Evolutionary conservation across 2,797 vertebrate species (phyloP).

Genomic region (Sandelia bainsii): DNA sequence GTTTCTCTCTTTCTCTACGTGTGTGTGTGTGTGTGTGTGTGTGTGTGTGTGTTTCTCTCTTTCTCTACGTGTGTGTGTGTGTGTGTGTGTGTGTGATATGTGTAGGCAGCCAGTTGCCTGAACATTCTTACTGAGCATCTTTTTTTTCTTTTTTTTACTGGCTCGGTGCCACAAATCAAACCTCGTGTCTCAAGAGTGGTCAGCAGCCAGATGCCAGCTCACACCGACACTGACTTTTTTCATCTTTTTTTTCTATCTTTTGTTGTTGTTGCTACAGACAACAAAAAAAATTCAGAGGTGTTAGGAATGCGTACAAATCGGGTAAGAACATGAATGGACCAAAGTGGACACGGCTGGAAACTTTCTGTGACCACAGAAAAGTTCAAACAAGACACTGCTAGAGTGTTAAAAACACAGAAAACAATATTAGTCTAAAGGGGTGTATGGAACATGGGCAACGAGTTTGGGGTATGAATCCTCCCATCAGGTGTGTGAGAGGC

Average conservation of each 20-base stretch:
- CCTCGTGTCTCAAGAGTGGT: slow-evolving; percentile 30
- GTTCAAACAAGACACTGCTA: no score
- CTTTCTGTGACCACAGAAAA: not conserved
- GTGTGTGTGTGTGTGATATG: slow-evolving; percentile 28
- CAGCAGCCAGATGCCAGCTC: slow-evolving; percentile 31
- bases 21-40: slow-evolving; percentile 32
- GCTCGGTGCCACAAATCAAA: slow-evolving; percentile 47
- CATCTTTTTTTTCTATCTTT: not conserved
- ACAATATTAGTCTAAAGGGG: no score
- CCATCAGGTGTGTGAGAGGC: slow-evolving; percentile 1
- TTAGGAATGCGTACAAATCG: slow-evolving; percentile 23
- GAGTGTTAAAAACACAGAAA: no score
- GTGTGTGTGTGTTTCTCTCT: slow-evolving; percentile 1
- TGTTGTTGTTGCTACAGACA: slow-evolving; percentile 25
- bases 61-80: slow-evolving; percentile 8
- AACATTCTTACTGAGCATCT: slow-evolving; percentile 26
- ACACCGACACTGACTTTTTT: slow-evolving; percentile 20
- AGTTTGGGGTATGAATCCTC: not conserved
- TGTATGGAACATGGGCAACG: no score
- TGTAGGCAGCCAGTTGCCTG: slow-evolving; percentile 37
- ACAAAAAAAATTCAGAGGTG: slow-evolving; percentile 26
- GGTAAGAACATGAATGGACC: not conserved
- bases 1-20: not conserved
- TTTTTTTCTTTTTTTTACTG: no score
- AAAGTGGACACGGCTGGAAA: not conserved